A percentile compares a stretch with the other conserved stretches of the same genome.
phyloP scores from a whole-genome alignment of 2,797 vertebrate genomes.

The Gymnothorax javanicus region DNA sequence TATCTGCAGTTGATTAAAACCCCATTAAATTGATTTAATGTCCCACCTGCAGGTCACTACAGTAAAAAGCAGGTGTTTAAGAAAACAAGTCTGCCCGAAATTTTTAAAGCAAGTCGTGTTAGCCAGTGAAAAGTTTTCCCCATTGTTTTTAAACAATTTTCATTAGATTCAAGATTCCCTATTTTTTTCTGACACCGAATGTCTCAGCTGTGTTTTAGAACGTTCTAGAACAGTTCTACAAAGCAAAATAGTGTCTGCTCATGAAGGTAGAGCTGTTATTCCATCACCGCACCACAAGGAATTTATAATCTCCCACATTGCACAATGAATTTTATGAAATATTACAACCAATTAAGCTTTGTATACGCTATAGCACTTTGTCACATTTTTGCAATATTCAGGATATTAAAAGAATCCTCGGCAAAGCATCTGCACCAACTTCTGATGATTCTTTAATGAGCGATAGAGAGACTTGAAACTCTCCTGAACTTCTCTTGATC shows the following conservation, averaged over 20 bases:
- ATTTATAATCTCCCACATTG: background rate
- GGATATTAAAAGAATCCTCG: background rate
- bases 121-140: background rate
- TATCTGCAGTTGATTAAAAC: background rate
- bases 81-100: background rate
- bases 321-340: background rate
- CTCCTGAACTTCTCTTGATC: no score
- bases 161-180: background rate
- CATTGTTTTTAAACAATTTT: background rate
- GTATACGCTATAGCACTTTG: background rate
- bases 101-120: background rate
- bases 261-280: background rate
- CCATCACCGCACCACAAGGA: background rate
- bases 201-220: background rate
- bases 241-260: background rate
- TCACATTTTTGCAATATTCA: background rate
- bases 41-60: background rate
- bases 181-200: background rate
- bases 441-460: no score
- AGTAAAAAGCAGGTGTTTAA: background rate
- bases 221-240: background rate
- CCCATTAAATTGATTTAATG: background rate
- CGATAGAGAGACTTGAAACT: no score
- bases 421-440: no score
- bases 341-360: background rate